These are phyloP conservation scores for Philopotamus ludificatus DNA, from an alignment of 1,140 invertebrate genomes.

Conservation along the genomic window DNA sequence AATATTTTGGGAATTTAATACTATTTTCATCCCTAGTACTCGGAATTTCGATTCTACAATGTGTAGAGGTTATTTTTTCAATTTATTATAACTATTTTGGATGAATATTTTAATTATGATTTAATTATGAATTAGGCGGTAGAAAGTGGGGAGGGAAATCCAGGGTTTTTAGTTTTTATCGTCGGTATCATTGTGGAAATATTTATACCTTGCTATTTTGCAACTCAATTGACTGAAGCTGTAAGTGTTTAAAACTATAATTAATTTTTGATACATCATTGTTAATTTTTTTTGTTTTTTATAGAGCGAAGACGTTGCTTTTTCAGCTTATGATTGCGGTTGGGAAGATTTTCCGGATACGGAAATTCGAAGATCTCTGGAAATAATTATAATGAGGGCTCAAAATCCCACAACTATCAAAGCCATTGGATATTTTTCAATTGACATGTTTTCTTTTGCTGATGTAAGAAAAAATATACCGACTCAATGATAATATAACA, in stretches of 20 bases:
- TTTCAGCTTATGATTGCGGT: background rate
- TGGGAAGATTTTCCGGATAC: background rate
- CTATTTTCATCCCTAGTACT: background rate
- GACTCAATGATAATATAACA: no score
- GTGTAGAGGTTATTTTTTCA: background rate
- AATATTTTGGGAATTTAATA: background rate
- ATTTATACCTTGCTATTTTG: background rate
- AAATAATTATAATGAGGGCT: conserved; percentile 5
- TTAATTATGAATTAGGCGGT: no score
- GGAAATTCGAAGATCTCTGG: background rate
- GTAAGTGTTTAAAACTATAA: background rate
- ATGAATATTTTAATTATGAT: background rate
- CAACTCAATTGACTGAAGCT: background rate
- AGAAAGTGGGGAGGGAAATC: no score
- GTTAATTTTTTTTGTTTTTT: background rate
- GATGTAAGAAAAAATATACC: no score
- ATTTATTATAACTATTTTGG: background rate
- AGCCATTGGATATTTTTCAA: background rate
- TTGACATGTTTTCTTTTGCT: background rate
- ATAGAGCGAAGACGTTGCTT: background rate
- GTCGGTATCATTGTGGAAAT: no score
- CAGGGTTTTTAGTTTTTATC: no score
- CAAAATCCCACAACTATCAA: background rate
- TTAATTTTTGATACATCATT: background rate
- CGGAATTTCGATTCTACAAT: background rate